Evolutionary conservation across 2,113 vertebrate genomes (phyloP), one percentile per base, ranked within the genome.

Genomic region (Malurus alboscapulatus): DNA sequence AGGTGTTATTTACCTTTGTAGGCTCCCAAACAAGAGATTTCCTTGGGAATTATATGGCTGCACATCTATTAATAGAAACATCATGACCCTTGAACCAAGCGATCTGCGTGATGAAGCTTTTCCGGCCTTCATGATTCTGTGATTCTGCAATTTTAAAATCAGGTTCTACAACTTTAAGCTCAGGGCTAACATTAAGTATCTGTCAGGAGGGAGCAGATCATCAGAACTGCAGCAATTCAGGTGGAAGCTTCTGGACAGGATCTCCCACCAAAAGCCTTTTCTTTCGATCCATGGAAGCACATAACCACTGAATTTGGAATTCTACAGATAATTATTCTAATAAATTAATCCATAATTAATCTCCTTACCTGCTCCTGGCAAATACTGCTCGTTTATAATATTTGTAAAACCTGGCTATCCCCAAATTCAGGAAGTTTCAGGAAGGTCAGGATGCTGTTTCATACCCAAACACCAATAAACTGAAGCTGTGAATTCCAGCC

Each of bases 41-140:
- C 78, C 75, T 25, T 5, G 25, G 5, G 1, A 63, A 53, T 48
- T 1, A 17, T 0, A 42, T 0, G 4, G 34, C 8, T 84, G 44
- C 17, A 3, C 14, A 38, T 7, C 47, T 62, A 30, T 30, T 21
- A 7, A 32, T 12, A 36, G 9, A 22, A 61, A 42, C 50, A 21
- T 7, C 1, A 17, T 2, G 27, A 57, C 30, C 77, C 48, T 59
- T 27, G 34, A 58, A 47, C 22, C 30, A 48, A 7, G 12, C 51
- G 6, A 26, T 19, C 21, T 1, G 0, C 42, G 16, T 0, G 20
- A 47, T 9, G 53, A 7, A 6, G 62, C 36, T 44, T 12, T 20
- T 3, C 2, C 68, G 17, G 32, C 20, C 17, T 4, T 2, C 1
- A 6, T 1, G 5, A 3, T 2, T 6, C n/a, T 1, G 25, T 1